phyloP scores from a whole-genome alignment of 2,113 vertebrate species.

The Pollachius pollachius region DNA sequence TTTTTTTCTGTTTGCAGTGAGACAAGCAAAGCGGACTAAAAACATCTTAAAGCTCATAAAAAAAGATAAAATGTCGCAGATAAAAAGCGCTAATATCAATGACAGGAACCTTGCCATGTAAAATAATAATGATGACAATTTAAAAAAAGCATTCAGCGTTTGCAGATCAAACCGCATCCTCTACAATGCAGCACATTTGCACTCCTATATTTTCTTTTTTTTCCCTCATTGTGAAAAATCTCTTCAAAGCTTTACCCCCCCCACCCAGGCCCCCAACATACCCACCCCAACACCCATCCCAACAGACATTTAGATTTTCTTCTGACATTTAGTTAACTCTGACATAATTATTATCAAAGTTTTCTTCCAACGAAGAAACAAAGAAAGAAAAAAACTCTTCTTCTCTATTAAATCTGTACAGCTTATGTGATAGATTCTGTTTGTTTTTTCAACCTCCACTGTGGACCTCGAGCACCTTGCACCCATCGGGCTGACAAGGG shows the following conservation, averaged over 20 bases:
- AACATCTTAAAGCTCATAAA: slow-evolving; percentile 97
- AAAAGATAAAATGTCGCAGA: slow-evolving; percentile 91
- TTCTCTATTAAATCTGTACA: slow-evolving; percentile 95
- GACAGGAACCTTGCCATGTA: slow-evolving; percentile 86
- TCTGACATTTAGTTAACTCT: slow-evolving; percentile 82
- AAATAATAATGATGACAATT: slow-evolving; percentile 79
- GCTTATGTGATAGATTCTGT: slow-evolving; percentile 80
- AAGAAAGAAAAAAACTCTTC: slow-evolving; percentile 65
- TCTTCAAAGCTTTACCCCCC: slow-evolving; percentile 79
- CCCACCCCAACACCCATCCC: slow-evolving; percentile 29
- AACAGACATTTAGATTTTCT: slow-evolving; percentile 89
- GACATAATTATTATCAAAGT: slow-evolving; percentile 89
- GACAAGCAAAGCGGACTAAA: slow-evolving; percentile 98
- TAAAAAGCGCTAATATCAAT: slow-evolving; percentile 95
- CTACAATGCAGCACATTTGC: slow-evolving; percentile 81
- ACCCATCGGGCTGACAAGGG: slow-evolving; percentile 78
- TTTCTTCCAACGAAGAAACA: slow-evolving; percentile 94
- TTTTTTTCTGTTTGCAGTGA: slow-evolving; percentile 81
- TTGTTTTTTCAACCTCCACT: slow-evolving; percentile 62
- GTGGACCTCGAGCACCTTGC: slow-evolving; percentile 79
- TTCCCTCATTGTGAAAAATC: slow-evolving; percentile 84
- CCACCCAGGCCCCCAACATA: slow-evolving; percentile 36
- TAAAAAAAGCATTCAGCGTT: slow-evolving; percentile 79
- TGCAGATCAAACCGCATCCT: slow-evolving; percentile 85
- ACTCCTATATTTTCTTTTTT: slow-evolving; percentile 70